Base-by-base conservation (phyloP, 2,113 vertebrate genomes). In the Aleadryas rufinucha region DNA sequence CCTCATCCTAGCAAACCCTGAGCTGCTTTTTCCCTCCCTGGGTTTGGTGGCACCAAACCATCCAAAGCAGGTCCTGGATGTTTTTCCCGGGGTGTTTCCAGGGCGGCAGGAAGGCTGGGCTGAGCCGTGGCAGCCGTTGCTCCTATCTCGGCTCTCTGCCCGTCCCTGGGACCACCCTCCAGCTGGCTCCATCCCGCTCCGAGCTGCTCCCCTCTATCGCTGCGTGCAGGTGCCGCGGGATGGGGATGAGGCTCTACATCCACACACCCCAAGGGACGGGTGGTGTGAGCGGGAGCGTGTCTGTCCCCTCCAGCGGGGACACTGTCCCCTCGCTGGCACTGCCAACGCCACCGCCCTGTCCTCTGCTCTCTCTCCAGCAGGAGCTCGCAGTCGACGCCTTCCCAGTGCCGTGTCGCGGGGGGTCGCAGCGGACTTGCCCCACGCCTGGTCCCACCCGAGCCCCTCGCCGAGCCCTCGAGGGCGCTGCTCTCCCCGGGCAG, bases 321-420 rank as follows among this genome's bases (percentile, higher is more conserved):
- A 3, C 2, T 1, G 16, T 6, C 42, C 53, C 57, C 33, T 5
- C 16, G 16, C n/a, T 22, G 61, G 39, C 24, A 39, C 2, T 10
- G 69, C 61, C 37, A 45, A 5, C 10, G 7, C 37, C 54, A 1
- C 13, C 16, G 2, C 59, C 39, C 78, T 15, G 49, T 23, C 2
- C 5, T 20, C 44, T 6, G 24, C 5, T 8, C 57, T 3, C 42
- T 37, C 60, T 31, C 20, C 80, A 5, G 39, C 54, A 4, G 70
- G 16, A 84, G 35, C 68, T 49, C 44, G 2, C 23, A 8, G 11
- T 0, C 6, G 4, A 1, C 3, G 20, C 6, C 23, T 11, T 1
- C 7, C 1, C 54, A 2, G 26, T 0, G 61, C 24, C 5, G 41
- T 6, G 41, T 24, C 44, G 60, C 5, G 30, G 6, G 35, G 24